Base-by-base conservation (phyloP, 2,797 vertebrate genomes). In the Protosalanx chinensis region DNA sequence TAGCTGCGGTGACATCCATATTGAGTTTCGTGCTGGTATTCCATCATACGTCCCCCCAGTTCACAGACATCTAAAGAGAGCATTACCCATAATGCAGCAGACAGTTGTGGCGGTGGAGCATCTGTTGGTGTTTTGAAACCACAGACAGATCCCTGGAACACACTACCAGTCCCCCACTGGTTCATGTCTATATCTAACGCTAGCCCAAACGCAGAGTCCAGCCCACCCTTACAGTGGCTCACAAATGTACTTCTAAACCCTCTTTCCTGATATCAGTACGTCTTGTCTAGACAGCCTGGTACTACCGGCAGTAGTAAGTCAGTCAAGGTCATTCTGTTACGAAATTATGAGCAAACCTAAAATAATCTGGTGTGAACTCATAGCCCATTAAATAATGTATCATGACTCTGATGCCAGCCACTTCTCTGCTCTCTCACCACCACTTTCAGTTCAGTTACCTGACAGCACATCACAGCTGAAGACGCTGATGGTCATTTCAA, bases 101-200 rank as follows among this genome's bases (percentile, higher is more conserved):
- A n/a, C 51, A 16, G 51, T 12, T 60, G 58, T 60, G 12, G 66
- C 32, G 49, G 66, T 33, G 66, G 49, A 67, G 66, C 29, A 56
- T 57, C 66, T 67, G 66, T 49, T 67, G 53, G 29, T 67, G 37
- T 68, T 32, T 35, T 12, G 41, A 46, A 46, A 63, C 33, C 57
- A 74, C 62, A 71, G 72, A 58, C 64, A 64, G 69, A 74, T 18
- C 29, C 15, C n/a, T 8, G 37, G 41, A 53, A 27, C 41, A 63
- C 59, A 66, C 30, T 56, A 1, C 3, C n/a, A 63, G 61, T 29
- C 64, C 46, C 60, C 27, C 51, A 32, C 3, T 23, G 46, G 61
- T 13, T 60, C 59, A 67, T 15, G 29, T 63, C 46, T 30, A 41
- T 61, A 51, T 30, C 63, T 64, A 62, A 60, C 46, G 67, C 33